phyloP scores from a whole-genome alignment of 2,113 vertebrate species.

The Cebus imitator region DNA sequence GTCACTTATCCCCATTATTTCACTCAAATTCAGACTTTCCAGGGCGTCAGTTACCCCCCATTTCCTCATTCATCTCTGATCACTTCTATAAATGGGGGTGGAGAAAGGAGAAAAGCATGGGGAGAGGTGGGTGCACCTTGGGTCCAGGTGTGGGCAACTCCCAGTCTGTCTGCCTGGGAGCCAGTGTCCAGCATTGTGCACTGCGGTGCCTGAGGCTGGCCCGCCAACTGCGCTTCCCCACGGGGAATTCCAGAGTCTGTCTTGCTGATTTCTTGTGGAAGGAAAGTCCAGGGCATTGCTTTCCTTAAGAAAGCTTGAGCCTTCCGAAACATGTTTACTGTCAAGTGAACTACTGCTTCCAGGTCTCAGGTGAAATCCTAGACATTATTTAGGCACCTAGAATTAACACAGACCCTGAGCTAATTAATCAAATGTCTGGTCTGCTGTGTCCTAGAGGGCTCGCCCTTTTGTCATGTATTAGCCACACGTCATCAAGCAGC shows the following conservation, averaged over 20 bases:
- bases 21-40: accelerated
- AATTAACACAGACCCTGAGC: not conserved
- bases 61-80: accelerated
- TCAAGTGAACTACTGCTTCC: not conserved
- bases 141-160: accelerated
- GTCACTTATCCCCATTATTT: accelerated
- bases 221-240: accelerated
- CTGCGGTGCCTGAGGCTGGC: accelerated
- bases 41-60: accelerated
- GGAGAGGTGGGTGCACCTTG: not conserved
- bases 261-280: accelerated
- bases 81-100: no score
- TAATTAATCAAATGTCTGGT: accelerated
- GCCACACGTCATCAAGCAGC: no score
- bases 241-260: accelerated
- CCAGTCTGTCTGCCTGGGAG: not conserved
- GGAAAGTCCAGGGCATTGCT: not conserved
- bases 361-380: not conserved
- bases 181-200: accelerated
- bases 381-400: not conserved
- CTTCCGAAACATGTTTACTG: not conserved
- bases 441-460: not conserved
- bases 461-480: not conserved
- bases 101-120: not conserved
- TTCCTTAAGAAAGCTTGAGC: not conserved